Conservation (phyloP, 1,140 invertebrate species). For the Lasioglossum baleicum region DNA sequence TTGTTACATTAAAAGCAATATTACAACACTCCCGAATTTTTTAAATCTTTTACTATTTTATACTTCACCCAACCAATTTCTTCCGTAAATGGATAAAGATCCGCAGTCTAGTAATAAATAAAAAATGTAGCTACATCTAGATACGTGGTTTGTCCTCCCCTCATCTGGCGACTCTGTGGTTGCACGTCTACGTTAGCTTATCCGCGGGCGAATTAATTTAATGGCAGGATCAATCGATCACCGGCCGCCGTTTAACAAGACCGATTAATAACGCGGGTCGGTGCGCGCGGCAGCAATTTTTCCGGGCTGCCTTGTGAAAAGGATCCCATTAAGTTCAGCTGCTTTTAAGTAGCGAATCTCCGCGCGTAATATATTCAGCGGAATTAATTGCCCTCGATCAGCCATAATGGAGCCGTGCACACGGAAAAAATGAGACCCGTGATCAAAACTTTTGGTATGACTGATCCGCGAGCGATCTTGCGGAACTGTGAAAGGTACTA, state of each 20-base stretch:
- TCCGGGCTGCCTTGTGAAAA: neutral
- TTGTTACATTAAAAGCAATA: too few relatives aligned
- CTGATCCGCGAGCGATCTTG: neutral
- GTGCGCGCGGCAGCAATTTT: too few relatives aligned
- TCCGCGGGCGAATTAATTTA: neutral
- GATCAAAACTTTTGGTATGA: neutral
- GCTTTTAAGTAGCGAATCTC: neutral
- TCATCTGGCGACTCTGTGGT: too few relatives aligned
- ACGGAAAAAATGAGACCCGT: neutral
- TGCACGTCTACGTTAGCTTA: neutral
- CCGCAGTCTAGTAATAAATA: too few relatives aligned
- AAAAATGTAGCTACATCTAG: too few relatives aligned
- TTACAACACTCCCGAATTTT: too few relatives aligned
- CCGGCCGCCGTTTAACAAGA: neutral
- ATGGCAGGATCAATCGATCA: neutral
- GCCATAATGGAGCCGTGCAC: neutral
- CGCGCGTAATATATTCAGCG: neutral
- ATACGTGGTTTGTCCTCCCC: too few relatives aligned
- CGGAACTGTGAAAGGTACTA: neutral
- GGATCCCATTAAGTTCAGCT: neutral
- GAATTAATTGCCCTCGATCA: constrained; percentile 4
- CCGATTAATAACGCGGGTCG: neutral
- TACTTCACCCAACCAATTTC: too few relatives aligned
- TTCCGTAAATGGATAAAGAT: too few relatives aligned
- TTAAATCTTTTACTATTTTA: too few relatives aligned